Conservation (phyloP, 2,888 invertebrate species). For the Salticus scenicus region DNA sequence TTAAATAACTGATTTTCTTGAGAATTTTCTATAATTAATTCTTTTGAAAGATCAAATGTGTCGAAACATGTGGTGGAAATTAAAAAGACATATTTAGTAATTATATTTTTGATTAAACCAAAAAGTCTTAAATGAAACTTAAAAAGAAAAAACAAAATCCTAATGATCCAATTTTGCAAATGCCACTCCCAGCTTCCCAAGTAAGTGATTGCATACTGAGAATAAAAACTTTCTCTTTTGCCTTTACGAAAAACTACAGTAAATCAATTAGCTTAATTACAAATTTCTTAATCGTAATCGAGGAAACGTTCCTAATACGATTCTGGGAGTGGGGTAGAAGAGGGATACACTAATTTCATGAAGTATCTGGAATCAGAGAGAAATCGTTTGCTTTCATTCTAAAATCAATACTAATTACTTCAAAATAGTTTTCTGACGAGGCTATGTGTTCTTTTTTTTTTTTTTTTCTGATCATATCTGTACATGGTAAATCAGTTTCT, state of each 20-base stretch:
- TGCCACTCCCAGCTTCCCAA: neutral
- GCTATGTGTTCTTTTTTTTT: neutral
- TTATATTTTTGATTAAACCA: too few relatives aligned
- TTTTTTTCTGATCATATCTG: neutral
- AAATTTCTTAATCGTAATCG: constrained; percentile 3
- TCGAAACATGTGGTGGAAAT: too few relatives aligned
- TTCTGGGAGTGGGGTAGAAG: neutral
- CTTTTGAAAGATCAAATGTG: too few relatives aligned
- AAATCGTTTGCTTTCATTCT: neutral
- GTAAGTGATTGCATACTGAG: neutral
- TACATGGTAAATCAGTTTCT: neutral
- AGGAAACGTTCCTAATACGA: neutral
- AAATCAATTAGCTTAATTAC: constrained; percentile 17
- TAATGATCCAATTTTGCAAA: neutral
- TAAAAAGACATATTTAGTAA: too few relatives aligned
- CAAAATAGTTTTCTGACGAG: neutral
- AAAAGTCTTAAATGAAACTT: too few relatives aligned
- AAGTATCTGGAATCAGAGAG: neutral
- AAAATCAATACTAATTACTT: constrained; percentile 14
- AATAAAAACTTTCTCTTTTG: neutral
- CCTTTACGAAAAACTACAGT: neutral
- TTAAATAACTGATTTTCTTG: too few relatives aligned
- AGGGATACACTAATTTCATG: neutral
- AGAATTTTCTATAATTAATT: too few relatives aligned
- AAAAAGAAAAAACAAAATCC: neutral